These are phyloP conservation scores for Rhinolophus ferrumequinum DNA, from an alignment of 2,113 vertebrate genomes.

Conservation along the genomic window DNA sequence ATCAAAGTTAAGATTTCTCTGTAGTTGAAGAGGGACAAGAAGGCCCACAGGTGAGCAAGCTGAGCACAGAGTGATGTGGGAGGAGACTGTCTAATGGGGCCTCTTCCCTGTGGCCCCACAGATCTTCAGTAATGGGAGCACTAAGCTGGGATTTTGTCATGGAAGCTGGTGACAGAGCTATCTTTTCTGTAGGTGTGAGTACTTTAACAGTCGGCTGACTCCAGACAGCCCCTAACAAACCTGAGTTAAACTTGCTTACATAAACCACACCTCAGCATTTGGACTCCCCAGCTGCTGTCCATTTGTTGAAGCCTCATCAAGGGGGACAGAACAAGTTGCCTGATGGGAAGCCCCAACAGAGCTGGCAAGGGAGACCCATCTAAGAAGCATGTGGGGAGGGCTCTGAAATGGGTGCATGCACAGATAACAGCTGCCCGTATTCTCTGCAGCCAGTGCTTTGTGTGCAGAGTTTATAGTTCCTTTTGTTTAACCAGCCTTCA, in stretches of 20 bases:
- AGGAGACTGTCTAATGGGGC: neutral
- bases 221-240: neutral
- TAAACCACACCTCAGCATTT: neutral
- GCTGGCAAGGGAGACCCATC: neutral
- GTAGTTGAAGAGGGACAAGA: neutral
- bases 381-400: neutral
- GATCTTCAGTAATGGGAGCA: neutral
- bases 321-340: neutral
- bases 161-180: neutral
- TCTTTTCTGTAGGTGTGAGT: neutral
- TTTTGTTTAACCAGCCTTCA: neutral
- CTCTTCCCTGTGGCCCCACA: neutral
- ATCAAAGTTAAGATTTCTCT: neutral
- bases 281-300: neutral
- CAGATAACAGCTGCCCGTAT: too few species aligned
- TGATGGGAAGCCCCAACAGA: neutral
- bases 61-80: neutral
- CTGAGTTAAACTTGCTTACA: neutral
- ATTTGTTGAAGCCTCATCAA: neutral
- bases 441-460: rapidly evolving
- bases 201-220: neutral
- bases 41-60: neutral
- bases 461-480: neutral
- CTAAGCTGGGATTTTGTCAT: neutral
- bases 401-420: neutral